phyloP scores from a whole-genome alignment of 2,113 vertebrate species.

The Falco punctatus region DNA sequence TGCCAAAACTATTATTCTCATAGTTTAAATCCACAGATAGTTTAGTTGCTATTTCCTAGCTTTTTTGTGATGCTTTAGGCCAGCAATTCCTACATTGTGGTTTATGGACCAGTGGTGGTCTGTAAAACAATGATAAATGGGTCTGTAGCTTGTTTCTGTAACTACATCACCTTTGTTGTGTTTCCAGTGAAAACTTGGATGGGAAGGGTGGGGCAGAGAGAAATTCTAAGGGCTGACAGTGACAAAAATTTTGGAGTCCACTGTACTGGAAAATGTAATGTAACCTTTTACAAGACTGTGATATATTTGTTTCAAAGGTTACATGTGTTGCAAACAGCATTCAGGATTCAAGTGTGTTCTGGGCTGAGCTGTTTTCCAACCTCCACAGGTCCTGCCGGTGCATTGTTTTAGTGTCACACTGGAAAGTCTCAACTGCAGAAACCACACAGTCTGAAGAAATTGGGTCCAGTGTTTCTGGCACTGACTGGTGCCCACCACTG shows the following conservation, averaged over 20 bases:
- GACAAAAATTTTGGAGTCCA: not conserved
- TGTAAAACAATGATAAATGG: constrained; percentile 22
- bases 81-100: not conserved
- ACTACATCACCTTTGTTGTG: constrained; percentile 38
- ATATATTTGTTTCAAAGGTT: not conserved
- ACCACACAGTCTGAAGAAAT: not conserved
- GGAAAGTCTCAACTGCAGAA: not conserved
- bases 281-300: not conserved
- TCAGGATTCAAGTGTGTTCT: not conserved
- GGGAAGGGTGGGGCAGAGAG: not conserved
- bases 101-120: constrained; percentile 37
- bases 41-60: constrained; percentile 24
- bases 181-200: constrained; percentile 20
- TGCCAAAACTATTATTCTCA: constrained; percentile 38
- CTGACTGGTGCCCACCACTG: not conserved
- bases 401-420: not conserved
- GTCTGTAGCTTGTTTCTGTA: constrained; percentile 15
- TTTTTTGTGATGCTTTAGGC: constrained; percentile 12
- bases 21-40: constrained; percentile 5
- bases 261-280: not conserved
- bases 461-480: not conserved
- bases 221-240: not conserved
- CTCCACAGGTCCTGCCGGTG: not conserved
- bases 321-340: not conserved
- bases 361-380: not conserved